These are phyloP conservation scores for Enteromius trimaculatus DNA, from an alignment of 2,797 vertebrate species.

Conservation along the genomic window DNA sequence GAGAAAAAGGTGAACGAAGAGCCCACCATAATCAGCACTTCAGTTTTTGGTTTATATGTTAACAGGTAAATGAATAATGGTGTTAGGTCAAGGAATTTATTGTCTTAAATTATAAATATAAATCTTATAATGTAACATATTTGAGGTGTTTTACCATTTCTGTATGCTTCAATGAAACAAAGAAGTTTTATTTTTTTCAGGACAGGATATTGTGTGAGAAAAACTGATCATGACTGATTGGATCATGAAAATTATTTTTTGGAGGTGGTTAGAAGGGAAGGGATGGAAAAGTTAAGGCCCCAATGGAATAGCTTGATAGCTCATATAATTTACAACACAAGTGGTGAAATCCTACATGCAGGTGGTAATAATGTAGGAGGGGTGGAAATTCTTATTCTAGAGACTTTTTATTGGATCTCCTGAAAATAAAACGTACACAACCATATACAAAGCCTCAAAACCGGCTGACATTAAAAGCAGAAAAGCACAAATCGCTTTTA, in stretches of 20 bases:
- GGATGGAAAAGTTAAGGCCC: too few species aligned
- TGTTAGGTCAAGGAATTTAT: background rate
- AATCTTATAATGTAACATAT: background rate
- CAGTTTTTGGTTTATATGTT: constrained; percentile 85
- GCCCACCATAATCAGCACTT: constrained; percentile 78
- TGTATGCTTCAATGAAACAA: background rate
- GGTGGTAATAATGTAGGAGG: too few species aligned
- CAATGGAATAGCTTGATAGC: background rate
- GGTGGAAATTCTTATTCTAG: too few species aligned
- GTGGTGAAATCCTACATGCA: too few species aligned
- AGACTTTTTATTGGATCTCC: too few species aligned
- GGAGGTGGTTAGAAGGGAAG: background rate
- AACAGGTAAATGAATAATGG: constrained; percentile 81
- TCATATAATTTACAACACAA: too few species aligned
- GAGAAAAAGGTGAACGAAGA: constrained; percentile 76
- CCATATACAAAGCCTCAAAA: background rate
- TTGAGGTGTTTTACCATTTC: background rate
- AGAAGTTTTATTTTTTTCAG: background rate
- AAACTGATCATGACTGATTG: background rate
- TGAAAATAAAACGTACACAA: too few species aligned
- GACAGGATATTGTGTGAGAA: background rate
- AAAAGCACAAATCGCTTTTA: background rate
- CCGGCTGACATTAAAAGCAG: background rate
- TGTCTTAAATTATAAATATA: background rate
- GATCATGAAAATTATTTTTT: background rate